Evolutionary conservation across 1,140 invertebrate genomes (phyloP).

Genomic region (Ostrea edulis): DNA sequence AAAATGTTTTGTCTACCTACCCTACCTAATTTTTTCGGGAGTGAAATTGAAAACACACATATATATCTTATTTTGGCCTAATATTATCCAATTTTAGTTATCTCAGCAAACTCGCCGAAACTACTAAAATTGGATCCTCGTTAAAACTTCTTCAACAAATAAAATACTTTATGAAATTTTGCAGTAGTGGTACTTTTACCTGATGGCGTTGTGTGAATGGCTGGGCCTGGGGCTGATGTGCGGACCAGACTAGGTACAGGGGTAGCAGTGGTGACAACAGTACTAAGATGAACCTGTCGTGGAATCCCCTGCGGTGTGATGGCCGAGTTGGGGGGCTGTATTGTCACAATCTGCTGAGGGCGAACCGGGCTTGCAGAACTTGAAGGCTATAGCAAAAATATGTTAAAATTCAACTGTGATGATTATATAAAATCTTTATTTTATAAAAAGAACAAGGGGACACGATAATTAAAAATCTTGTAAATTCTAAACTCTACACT

Average conservation of each 20-base stretch:
- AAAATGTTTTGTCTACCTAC: too few species aligned
- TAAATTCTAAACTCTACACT: too few species aligned
- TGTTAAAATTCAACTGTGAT: not conserved
- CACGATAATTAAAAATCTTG: too few species aligned
- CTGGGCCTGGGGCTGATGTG: constrained; percentile 39
- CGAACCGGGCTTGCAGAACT: constrained; percentile 41
- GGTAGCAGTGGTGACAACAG: constrained; percentile 45
- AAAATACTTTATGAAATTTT: not conserved
- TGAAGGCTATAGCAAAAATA: not conserved
- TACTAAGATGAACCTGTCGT: constrained; percentile 56
- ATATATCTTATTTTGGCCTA: too few species aligned
- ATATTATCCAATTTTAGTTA: too few species aligned
- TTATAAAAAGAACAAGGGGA: too few species aligned
- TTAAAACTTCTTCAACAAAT: not conserved
- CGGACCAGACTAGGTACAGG: constrained; percentile 49
- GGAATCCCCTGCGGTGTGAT: constrained; percentile 45
- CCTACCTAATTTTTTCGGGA: too few species aligned
- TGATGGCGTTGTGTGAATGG: constrained; percentile 46
- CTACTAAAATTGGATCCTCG: not conserved
- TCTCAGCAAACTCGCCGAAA: too few species aligned
- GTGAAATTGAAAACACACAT: too few species aligned
- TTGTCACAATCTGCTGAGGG: constrained; percentile 59
- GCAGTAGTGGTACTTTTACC: not conserved
- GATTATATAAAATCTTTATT: too few species aligned
- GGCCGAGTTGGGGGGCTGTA: constrained; percentile 54